Conservation (phyloP, 2,113 vertebrate genomes). For the Quiscalus mexicanus region DNA sequence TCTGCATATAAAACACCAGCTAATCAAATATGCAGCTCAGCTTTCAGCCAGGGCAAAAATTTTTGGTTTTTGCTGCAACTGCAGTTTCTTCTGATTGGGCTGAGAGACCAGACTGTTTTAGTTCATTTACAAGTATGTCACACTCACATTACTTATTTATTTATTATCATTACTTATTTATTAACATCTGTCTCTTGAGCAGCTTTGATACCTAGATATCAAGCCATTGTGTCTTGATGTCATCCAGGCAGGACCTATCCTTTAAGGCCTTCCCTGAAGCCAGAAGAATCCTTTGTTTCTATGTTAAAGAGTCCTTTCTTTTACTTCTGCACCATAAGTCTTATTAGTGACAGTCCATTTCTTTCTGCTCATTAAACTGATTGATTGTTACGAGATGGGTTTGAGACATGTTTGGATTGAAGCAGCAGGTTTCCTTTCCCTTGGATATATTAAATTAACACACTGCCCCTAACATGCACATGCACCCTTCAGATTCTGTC, state of each 20-base stretch:
- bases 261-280: neutral
- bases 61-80: neutral
- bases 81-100: neutral
- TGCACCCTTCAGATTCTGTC: neutral
- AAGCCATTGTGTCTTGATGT: neutral
- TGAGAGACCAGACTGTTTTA: neutral
- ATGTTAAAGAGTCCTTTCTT: neutral
- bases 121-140: neutral
- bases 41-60: neutral
- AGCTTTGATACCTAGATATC: neutral
- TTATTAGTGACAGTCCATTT: constrained; percentile 11
- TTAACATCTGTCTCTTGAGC: neutral
- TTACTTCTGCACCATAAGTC: neutral
- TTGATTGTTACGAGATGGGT: constrained; percentile 9
- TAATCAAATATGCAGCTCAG: neutral
- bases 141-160: neutral
- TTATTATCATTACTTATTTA: neutral
- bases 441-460: neutral
- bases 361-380: constrained; percentile 33
- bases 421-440: neutral
- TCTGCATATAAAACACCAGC: neutral
- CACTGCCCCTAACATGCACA: neutral
- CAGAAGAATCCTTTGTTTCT: neutral
- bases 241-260: neutral
- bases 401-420: neutral